phyloP scores from a whole-genome alignment of 2,888 invertebrate species.

The Prionchulus punctatus region DNA sequence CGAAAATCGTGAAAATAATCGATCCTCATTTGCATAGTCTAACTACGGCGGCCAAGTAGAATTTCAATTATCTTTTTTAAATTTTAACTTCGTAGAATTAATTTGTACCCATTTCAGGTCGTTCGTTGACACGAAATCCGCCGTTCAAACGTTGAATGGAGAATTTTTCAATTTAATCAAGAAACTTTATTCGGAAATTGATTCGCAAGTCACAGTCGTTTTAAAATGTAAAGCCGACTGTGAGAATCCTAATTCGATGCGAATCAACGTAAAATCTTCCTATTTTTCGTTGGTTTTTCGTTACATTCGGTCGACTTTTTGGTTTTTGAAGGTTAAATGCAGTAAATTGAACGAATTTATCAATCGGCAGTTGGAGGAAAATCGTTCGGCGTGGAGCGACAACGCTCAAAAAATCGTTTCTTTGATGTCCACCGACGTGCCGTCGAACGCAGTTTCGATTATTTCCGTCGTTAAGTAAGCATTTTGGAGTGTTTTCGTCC shows the following conservation, averaged over 20 bases:
- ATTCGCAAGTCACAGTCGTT: not conserved
- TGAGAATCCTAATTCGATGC: not conserved
- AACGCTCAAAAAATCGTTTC: not conserved
- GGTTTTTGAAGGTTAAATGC: not conserved
- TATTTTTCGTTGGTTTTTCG: too few relatives aligned
- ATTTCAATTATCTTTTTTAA: too few relatives aligned
- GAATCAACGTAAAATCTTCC: not conserved
- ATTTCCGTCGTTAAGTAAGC: not conserved
- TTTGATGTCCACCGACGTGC: not conserved
- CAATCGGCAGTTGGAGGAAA: not conserved
- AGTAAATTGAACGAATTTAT: not conserved
- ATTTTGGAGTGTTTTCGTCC: not conserved
- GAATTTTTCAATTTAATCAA: not conserved
- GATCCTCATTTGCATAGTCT: too few relatives aligned
- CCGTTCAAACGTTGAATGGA: not conserved
- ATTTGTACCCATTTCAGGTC: not conserved
- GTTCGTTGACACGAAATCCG: not conserved
- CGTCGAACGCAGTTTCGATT: not conserved
- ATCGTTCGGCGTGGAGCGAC: not conserved
- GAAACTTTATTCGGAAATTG: not conserved
- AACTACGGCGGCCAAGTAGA: too few relatives aligned
- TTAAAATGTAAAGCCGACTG: not conserved
- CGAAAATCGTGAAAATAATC: too few relatives aligned
- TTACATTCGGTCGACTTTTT: not conserved
- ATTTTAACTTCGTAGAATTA: not conserved